Conservation (phyloP, 53 echinoderm and acorn worm species). For the Paelopatides confundens region DNA sequence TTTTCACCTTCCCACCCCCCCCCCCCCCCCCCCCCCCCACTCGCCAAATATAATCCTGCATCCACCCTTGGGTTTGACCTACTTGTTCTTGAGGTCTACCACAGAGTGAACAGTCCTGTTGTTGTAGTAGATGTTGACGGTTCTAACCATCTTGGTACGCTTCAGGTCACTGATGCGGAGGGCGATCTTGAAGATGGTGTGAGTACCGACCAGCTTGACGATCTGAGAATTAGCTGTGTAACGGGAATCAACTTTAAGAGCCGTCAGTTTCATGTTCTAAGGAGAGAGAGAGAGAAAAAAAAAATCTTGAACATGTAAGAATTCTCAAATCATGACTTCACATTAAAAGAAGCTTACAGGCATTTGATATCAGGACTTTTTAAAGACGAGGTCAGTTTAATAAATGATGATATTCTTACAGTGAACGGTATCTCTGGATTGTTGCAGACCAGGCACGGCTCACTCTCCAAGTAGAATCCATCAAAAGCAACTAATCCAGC, state of each 20-base stretch:
- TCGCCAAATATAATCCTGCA: too few relatives aligned
- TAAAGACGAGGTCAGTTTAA: too few relatives aligned
- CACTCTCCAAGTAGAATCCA: slow-evolving; percentile 96
- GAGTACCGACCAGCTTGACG: slow-evolving; percentile 96
- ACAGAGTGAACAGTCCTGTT: slow-evolving; percentile 99
- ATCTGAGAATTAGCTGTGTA: slow-evolving; percentile 99
- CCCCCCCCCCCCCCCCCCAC: too few relatives aligned
- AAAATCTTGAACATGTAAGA: not conserved
- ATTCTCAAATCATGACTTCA: too few relatives aligned
- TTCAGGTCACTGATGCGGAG: slow-evolving; percentile 97
- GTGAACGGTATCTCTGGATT: slow-evolving; percentile 98
- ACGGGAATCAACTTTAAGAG: slow-evolving; percentile 93
- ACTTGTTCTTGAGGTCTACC: slow-evolving; percentile 99
- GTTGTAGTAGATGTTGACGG: slow-evolving; percentile 99
- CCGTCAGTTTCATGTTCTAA: slow-evolving; percentile 96
- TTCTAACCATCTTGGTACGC: slow-evolving; percentile 99
- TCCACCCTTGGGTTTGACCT: slow-evolving; percentile 40
- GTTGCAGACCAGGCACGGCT: slow-evolving; percentile 98
- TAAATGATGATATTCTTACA: too few relatives aligned
- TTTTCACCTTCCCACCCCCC: too few relatives aligned
- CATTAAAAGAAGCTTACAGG: too few relatives aligned
- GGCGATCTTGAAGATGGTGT: slow-evolving; percentile 94
- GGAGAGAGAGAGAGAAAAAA: not conserved
- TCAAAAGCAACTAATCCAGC: slow-evolving; percentile 97
- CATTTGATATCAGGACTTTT: too few relatives aligned